phyloP scores from a whole-genome alignment of 35 echinoderm and acorn worm genomes.

The Holothuria glaberrima region DNA sequence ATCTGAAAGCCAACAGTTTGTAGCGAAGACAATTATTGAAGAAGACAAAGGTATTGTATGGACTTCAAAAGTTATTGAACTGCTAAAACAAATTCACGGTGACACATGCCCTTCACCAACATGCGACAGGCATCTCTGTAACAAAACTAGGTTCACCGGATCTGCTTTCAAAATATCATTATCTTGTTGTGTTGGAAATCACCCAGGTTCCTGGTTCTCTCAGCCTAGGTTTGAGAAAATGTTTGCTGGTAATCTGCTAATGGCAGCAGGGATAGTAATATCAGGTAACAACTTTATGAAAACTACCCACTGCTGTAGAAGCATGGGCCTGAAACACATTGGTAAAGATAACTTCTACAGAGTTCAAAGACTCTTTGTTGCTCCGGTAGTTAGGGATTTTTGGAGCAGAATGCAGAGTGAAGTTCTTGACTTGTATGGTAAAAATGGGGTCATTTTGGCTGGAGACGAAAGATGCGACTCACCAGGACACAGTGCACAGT shows the following conservation, averaged over 20 bases:
- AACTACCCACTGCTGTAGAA: background rate
- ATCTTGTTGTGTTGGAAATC: background rate
- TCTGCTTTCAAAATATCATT: slow-evolving; percentile 2
- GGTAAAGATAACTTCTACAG: slow-evolving; percentile 8
- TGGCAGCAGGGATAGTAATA: slow-evolving; percentile 32
- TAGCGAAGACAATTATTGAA: background rate
- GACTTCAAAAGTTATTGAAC: slow-evolving; percentile 12
- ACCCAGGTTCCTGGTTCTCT: slow-evolving; percentile 10
- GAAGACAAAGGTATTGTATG: slow-evolving; percentile 39
- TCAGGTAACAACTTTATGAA: slow-evolving; percentile 55
- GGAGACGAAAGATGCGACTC: slow-evolving; percentile 50
- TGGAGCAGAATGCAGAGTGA: slow-evolving; percentile 21
- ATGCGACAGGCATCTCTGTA: background rate
- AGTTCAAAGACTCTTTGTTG: slow-evolving; percentile 44
- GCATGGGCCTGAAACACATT: slow-evolving; percentile 22
- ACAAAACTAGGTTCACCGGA: background rate
- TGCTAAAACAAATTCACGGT: slow-evolving; percentile 11
- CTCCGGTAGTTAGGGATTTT: slow-evolving; percentile 18
- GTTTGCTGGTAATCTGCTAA: slow-evolving; percentile 43
- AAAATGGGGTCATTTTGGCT: background rate
- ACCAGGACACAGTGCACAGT: slow-evolving; percentile 34
- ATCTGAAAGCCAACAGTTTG: background rate
- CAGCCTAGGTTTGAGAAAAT: slow-evolving; percentile 34
- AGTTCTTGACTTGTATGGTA: background rate
- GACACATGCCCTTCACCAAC: background rate